Evolutionary conservation across 2,888 invertebrate genomes (phyloP), one percentile per base, ranked within the genome.

Genomic region (Sarcophaga caerulescens): DNA sequence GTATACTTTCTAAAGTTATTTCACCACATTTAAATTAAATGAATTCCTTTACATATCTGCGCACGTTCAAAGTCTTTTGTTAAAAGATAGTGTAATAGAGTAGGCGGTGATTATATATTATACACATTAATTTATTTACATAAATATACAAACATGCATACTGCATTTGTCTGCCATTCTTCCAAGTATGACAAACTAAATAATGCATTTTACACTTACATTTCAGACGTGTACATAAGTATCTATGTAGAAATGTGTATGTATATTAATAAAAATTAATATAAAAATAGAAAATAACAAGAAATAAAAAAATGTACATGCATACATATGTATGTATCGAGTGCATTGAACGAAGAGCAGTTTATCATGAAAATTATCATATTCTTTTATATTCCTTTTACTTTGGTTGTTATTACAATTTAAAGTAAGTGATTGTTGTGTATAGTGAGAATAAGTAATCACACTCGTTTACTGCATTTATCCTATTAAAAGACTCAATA

Each of bases 261-360:
- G 19, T 6, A 21, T 11, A 21, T 11, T 35, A 47, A 23, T 62
- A 17, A 6, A 63, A 60, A 19, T 52, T 17, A 5, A 12, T 65
- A 65, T 14, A 19, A 59, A 65, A 17, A 23, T 59, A 60, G 0
- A 73, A 60, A 23, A 70, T 23, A 23, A 62, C 21, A 23, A 45
- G 12, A 52, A 73, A 60, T n/a, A 70, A 45, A 44, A 63, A 35
- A 45, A 45, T 2, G 35, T 35, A 8, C 10, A 10, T 35, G 10
- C 35, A 10, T 35, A 35, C 10, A 35, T 35, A 52, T 47, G 63
- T 74, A 60, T 19, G n/a, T 35, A 73, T 35, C 35, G 35, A 84
- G 84, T 68, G 73, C 84, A 81, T 77, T 85, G 81, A 81, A 85
- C 84, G 77, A 44, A 52, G 60, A 66, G 45, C 44, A 17, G 62